Evolutionary conservation across 2,797 vertebrate species (phyloP), one percentile per base, ranked within the genome.

Genomic region (Lutjanus campechanus): DNA sequence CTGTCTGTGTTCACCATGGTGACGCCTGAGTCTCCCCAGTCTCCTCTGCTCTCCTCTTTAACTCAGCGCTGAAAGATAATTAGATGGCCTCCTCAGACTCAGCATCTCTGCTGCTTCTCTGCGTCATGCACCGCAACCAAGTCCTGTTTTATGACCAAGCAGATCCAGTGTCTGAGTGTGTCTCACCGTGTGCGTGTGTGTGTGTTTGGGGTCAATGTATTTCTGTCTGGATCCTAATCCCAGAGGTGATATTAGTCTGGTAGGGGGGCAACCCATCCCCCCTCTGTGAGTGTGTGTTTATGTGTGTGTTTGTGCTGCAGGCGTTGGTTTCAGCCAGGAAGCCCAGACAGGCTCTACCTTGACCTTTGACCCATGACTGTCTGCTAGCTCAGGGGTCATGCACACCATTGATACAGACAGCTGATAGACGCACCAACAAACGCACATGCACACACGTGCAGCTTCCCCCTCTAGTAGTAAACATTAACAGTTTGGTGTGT

Each of bases 201-300:
- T 76, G 72, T 70, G 79, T 54, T 85, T 82, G 86, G 85, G 92
- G 92, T 94, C 87, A 92, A 84, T 94, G 84, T 89, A 88, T 94
- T 93, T 93, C 91, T 95, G 95, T 96, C 94, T 95, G 94, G 93
- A 92, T 92, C 89, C 83, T 93, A 95, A 93, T 96, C 95, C 96
- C 95, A 91, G 87, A 95, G 95, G 95, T 95, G 93, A 95, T 93
- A 95, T 96, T 94, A 94, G 95, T 94, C 92, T 94, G 92, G 90
- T 79, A 80, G 89, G 77, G 77, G 80, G 58, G 70, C 73, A 63
- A n/a, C 87, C 88, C 85, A 73, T 77, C 91, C 90, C 91, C 92
- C 90, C 85, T 64, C 40, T n/a, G 44, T 56, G 0, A 29, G 9
- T 29, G 43, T 62, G 64, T 63, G 63, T 76, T 4, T 59, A 44